phyloP scores from a whole-genome alignment of 2,888 invertebrate genomes.

The Agonopterix arenella region DNA sequence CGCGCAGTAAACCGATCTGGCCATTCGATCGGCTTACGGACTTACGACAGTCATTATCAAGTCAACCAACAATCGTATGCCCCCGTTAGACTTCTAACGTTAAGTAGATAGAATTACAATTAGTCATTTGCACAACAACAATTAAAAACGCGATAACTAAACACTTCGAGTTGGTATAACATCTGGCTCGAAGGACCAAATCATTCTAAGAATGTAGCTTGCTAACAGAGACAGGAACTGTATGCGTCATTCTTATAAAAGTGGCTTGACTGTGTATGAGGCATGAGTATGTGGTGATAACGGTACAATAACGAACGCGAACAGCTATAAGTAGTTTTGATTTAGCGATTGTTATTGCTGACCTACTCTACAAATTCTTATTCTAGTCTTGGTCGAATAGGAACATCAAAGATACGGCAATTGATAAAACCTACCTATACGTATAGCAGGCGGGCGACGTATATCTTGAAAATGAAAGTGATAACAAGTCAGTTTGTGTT shows the following conservation, averaged over 20 bases:
- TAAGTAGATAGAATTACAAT: slow-evolving; percentile 33
- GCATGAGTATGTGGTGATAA: slow-evolving; percentile 37
- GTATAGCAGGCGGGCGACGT: too few species aligned
- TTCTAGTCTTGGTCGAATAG: too few species aligned
- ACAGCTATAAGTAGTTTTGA: background rate
- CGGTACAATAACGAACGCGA: slow-evolving; percentile 38
- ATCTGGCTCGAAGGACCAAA: slow-evolving; percentile 22
- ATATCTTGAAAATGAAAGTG: background rate
- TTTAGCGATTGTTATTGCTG: slow-evolving; percentile 11
- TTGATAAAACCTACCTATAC: background rate
- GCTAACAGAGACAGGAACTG: slow-evolving; percentile 20
- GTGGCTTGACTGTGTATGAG: slow-evolving; percentile 29
- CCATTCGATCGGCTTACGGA: slow-evolving; percentile 24
- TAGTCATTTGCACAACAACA: slow-evolving; percentile 10
- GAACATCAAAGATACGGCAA: background rate
- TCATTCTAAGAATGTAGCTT: slow-evolving; percentile 23
- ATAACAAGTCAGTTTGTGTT: background rate
- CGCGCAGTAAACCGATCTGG: slow-evolving; percentile 15
- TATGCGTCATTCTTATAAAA: slow-evolving; percentile 51
- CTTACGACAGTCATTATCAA: slow-evolving; percentile 25
- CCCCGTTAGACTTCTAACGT: slow-evolving; percentile 25
- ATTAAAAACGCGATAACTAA: background rate
- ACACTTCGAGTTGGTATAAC: slow-evolving; percentile 5
- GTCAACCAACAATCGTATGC: slow-evolving; percentile 23
- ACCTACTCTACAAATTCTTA: slow-evolving; percentile 8